These are phyloP conservation scores for Notarius lentiginosus DNA, from an alignment of 2,113 vertebrate genomes.

Conservation along the genomic window DNA sequence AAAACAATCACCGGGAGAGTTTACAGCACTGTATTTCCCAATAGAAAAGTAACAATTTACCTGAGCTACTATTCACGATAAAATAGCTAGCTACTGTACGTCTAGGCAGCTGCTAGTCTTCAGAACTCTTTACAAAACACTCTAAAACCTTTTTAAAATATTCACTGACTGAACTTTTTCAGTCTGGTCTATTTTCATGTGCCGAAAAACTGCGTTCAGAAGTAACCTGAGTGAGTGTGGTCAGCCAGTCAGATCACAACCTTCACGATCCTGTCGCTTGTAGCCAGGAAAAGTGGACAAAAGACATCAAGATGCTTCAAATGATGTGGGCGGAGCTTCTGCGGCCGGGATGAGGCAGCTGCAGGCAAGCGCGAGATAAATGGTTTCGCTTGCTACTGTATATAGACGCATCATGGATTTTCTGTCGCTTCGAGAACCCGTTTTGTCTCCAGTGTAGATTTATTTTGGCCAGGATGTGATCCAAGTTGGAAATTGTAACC, in stretches of 20 bases:
- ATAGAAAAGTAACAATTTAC: neutral
- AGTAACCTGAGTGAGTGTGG: neutral
- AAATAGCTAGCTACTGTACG: neutral
- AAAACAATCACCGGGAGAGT: neutral
- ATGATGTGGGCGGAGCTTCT: neutral
- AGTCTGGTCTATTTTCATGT: too few species aligned
- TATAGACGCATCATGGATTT: neutral
- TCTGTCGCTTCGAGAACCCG: neutral
- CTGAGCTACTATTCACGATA: neutral
- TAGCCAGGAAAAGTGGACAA: neutral
- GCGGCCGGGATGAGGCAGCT: neutral
- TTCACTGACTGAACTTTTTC: too few species aligned
- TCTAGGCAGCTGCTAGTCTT: neutral
- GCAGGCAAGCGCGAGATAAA: neutral
- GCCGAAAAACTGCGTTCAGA: too few species aligned
- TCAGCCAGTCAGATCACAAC: neutral
- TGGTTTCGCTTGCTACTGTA: too few species aligned
- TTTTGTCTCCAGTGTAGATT: neutral
- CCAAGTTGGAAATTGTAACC: neutral
- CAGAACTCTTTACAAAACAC: too few species aligned
- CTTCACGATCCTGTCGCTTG: neutral
- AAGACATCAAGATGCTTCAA: neutral
- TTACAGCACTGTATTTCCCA: neutral
- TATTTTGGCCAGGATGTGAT: neutral
- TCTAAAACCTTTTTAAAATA: neutral